These are phyloP conservation scores for Drosophila dives DNA, from an alignment of 2,888 invertebrate genomes.

Conservation along the genomic window DNA sequence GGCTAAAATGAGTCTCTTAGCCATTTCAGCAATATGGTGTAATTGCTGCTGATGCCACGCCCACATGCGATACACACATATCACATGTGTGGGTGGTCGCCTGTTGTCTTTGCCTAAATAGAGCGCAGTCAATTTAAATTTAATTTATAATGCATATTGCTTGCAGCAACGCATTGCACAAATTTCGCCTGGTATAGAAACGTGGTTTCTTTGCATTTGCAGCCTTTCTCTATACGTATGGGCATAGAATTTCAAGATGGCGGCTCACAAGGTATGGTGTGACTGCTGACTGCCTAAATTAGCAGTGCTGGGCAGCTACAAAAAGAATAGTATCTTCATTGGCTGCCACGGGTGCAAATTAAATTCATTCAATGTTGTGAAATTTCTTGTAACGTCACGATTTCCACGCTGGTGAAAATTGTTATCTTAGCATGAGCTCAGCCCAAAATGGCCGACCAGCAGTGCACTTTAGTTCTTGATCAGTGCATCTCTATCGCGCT, in stretches of 20 bases:
- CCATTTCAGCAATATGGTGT: slow-evolving; percentile 58
- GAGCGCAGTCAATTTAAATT: not conserved
- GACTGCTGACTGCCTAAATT: slow-evolving; percentile 52
- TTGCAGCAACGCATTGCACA: not conserved
- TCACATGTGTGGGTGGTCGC: slow-evolving; percentile 14
- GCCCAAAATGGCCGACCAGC: slow-evolving; percentile 52
- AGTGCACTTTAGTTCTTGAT: slow-evolving; percentile 54
- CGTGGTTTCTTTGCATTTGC: slow-evolving; percentile 56
- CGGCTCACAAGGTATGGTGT: slow-evolving; percentile 50
- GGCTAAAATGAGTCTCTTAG: slow-evolving; percentile 22
- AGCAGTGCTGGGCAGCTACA: slow-evolving; percentile 17
- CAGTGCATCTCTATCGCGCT: slow-evolving; percentile 33
- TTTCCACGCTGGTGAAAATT: slow-evolving; percentile 21
- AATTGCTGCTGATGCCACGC: slow-evolving; percentile 59
- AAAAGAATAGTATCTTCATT: slow-evolving; percentile 10
- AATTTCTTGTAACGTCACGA: not conserved
- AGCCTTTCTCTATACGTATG: slow-evolving; percentile 48
- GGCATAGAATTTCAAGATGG: slow-evolving; percentile 75
- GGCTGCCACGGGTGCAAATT: slow-evolving; percentile 6
- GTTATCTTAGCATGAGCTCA: slow-evolving; percentile 17
- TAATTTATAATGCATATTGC: slow-evolving; percentile 4
- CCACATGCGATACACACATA: slow-evolving; percentile 38
- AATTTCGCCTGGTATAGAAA: slow-evolving; percentile 28
- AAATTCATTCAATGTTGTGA: slow-evolving; percentile 18
- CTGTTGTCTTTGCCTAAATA: slow-evolving; percentile 1